These are phyloP conservation scores for Lepisosteus oculatus DNA, from an alignment of 2,113 vertebrate species.

Conservation along the genomic window DNA sequence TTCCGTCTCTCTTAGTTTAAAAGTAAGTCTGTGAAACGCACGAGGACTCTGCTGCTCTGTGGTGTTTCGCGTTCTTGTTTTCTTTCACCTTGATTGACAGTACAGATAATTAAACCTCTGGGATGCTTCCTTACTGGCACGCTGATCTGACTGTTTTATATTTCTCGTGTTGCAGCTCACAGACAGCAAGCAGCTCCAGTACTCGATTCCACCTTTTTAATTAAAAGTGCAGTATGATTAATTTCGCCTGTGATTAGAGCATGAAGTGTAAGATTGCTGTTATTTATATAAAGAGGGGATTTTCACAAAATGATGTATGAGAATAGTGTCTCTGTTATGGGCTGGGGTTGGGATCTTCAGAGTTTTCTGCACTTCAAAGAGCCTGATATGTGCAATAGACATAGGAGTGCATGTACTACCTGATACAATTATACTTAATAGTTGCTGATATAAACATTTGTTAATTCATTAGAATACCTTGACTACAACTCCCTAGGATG, in stretches of 20 bases:
- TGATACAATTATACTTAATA: neutral
- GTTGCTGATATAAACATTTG: neutral
- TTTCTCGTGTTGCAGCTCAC: constrained; percentile 29
- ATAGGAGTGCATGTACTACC: neutral
- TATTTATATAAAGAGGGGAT: constrained; percentile 13
- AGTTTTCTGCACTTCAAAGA: too few species aligned
- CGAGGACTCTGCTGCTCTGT: constrained; percentile 50
- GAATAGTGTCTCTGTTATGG: too few species aligned
- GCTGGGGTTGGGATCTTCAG: too few species aligned
- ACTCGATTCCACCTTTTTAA: constrained; percentile 1
- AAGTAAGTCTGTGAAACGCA: constrained; percentile 49
- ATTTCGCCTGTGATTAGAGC: neutral
- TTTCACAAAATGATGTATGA: too few species aligned
- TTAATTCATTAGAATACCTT: too few species aligned
- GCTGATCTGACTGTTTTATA: constrained; percentile 45
- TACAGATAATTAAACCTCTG: constrained; percentile 65
- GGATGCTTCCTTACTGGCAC: constrained; percentile 48
- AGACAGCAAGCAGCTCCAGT: constrained; percentile 24
- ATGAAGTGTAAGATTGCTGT: constrained; percentile 5
- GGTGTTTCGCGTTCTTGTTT: constrained; percentile 52
- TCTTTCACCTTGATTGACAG: constrained; percentile 61
- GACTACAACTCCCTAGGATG: too few species aligned
- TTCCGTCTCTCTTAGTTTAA: constrained; percentile 17
- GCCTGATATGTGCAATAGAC: neutral
- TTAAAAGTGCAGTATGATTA: neutral